A percentile compares a stretch with the other conserved stretches of the same genome.
These are phyloP conservation scores for Tragulus kanchil DNA, from an alignment of 2,113 vertebrate species.

Conservation along the genomic window DNA sequence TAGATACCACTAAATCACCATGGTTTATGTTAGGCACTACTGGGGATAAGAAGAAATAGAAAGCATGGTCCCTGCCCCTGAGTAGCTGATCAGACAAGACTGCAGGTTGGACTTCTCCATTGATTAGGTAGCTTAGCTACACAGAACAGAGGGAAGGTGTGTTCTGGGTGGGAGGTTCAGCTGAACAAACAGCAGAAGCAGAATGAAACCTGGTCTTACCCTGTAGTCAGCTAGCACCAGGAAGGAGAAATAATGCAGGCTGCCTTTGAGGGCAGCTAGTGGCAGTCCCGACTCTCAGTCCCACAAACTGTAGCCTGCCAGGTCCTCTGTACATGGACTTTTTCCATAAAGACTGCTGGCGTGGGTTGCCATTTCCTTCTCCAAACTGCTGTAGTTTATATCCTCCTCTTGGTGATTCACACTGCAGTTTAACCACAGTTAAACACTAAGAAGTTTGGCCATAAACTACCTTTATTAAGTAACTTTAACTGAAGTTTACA, in stretches of 20 bases:
- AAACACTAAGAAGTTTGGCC: conserved; percentile 2
- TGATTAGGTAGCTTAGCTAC: not conserved
- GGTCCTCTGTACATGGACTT: not conserved
- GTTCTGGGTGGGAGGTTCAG: not conserved
- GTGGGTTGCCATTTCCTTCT: not conserved
- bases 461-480: conserved; percentile 10
- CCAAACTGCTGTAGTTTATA: not conserved
- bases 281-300: no score
- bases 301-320: not conserved
- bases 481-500: conserved; percentile 4
- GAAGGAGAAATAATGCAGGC: not conserved
- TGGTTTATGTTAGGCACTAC: not conserved
- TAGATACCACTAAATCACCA: no score
- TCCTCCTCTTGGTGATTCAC: not conserved
- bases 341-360: not conserved
- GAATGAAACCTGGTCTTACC: not conserved
- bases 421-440: not conserved
- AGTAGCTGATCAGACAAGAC: not conserved
- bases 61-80: not conserved
- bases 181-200: not conserved
- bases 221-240: not conserved
- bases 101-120: not conserved
- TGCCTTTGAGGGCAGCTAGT: no score
- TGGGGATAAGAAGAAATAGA: not conserved
- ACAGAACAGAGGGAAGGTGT: not conserved